Evolutionary conservation across 1,140 invertebrate species (phyloP), one percentile per base, ranked within the genome.

Genomic region (Drosophila virilis): DNA sequence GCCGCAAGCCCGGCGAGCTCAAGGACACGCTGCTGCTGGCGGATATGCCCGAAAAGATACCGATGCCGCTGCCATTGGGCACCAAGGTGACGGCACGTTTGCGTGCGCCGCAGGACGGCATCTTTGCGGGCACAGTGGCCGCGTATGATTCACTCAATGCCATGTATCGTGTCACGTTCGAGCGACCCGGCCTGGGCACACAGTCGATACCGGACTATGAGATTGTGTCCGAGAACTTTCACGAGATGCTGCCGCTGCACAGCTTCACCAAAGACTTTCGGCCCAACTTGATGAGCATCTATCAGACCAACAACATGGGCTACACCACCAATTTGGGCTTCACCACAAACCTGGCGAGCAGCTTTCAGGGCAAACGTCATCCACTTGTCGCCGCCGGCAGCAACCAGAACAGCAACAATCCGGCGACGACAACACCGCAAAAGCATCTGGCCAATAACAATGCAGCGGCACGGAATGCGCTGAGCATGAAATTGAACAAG

Each of bases 131-230:
- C 7, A 97, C 96, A 43, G 98, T 99, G 72, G 98, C 99, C 93
- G 99, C 98, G 40, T 96, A 99, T n/a, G 98, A 99, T 91, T 98
- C 98, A 1, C 96, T 97, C 5, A 98, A 98, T 91, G 98, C 98
- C 90, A 98, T 97, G n/a, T 99, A 99, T 91, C 94, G 99, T 83
- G 97, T 99, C 62, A 98, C 97, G 1, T 99, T 99, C 93, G 98
- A 99, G 92, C 94, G 98, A 67, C 95, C 95, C 45, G 98, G 98
- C 10, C 93, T 99, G 33, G 98, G 98, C 6, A 99, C 98, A 9
- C 97, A 98, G 92, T 98, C 98, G 60, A 97, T 99, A 61, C 98
- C 97, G 13, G 98, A 99, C 94, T 98, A 96, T 94, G 98, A 99
- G 95, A 98, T 99, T 73, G 93, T 98, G 92, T 98, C 97, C 15